Evolutionary conservation across 2,113 vertebrate species (phyloP).

Genomic region (Heterocephalus glaber): DNA sequence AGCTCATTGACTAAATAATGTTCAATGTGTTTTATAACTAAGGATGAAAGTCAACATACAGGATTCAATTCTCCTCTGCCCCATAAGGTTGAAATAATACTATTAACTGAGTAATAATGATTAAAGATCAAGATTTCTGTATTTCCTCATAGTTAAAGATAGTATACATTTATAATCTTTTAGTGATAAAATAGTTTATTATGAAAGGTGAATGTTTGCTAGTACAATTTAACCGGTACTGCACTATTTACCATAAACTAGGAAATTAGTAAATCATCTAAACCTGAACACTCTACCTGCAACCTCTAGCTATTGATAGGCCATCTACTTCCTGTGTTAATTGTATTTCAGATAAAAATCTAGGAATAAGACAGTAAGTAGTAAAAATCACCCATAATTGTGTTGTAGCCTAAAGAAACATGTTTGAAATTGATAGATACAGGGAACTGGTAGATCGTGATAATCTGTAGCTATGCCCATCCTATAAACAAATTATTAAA

Average conservation of each 20-base stretch:
- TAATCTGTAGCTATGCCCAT: neutral
- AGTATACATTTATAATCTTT: neutral
- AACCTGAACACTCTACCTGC: neutral
- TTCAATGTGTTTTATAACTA: neutral
- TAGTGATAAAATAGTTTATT: neutral
- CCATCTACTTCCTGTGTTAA: neutral
- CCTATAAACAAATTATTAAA: neutral
- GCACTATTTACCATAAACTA: neutral
- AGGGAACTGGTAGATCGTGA: neutral
- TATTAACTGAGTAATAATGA: neutral
- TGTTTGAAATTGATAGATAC: slow-evolving; percentile 30
- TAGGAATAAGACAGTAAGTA: neutral
- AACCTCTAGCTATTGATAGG: neutral
- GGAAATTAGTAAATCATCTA: neutral
- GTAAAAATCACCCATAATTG: neutral
- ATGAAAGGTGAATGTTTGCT: neutral
- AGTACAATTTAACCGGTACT: neutral
- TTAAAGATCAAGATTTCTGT: neutral
- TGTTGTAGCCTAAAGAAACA: neutral
- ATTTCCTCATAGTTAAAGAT: neutral
- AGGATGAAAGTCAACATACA: neutral
- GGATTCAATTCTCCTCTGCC: neutral
- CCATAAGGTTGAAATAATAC: neutral
- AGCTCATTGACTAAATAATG: neutral
- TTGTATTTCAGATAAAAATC: slow-evolving; percentile 12